Percentiles rank a stretch among this genome's conserved stretches.
Evolutionary conservation across 2,113 vertebrate species (phyloP).

Genomic region (Dromiciops gliroides): DNA sequence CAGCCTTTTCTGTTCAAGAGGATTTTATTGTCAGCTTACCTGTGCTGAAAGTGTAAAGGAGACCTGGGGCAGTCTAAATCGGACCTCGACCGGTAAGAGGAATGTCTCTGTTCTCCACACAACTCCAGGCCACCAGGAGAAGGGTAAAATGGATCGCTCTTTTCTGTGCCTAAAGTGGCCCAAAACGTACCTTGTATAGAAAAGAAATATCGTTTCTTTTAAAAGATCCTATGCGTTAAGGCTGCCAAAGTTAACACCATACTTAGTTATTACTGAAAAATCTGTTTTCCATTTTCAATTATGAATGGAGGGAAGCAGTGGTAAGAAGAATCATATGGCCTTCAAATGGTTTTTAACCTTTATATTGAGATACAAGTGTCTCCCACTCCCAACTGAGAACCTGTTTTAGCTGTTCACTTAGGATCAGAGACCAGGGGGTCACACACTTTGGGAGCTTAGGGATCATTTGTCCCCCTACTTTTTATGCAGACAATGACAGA

Average conservation of each 20-base stretch:
- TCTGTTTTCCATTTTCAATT: neutral
- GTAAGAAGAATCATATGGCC: neutral
- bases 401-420: neutral
- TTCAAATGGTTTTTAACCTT: neutral
- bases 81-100: conserved; percentile 87
- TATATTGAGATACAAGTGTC: neutral
- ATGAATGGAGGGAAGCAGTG: conserved; percentile 10
- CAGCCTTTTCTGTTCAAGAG: conserved; percentile 13
- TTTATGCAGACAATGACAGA: too few relatives aligned
- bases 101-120: conserved; percentile 88
- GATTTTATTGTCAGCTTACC: conserved; percentile 76
- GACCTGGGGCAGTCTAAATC: conserved; percentile 90
- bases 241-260: neutral
- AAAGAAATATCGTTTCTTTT: conserved; percentile 22
- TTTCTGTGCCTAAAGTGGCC: conserved; percentile 86
- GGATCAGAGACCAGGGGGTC: too few relatives aligned
- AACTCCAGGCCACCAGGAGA: conserved; percentile 86
- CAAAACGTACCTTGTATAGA: conserved; percentile 41
- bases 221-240: conserved; percentile 23
- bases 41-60: conserved; percentile 86
- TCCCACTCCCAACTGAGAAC: neutral
- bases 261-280: neutral
- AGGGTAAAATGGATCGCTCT: conserved; percentile 88
- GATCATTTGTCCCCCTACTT: neutral
- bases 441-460: neutral